Percentiles rank a stretch among this genome's conserved stretches.
Conservation (phyloP, 2,888 invertebrate genomes). For the Drosophila affinis region DNA sequence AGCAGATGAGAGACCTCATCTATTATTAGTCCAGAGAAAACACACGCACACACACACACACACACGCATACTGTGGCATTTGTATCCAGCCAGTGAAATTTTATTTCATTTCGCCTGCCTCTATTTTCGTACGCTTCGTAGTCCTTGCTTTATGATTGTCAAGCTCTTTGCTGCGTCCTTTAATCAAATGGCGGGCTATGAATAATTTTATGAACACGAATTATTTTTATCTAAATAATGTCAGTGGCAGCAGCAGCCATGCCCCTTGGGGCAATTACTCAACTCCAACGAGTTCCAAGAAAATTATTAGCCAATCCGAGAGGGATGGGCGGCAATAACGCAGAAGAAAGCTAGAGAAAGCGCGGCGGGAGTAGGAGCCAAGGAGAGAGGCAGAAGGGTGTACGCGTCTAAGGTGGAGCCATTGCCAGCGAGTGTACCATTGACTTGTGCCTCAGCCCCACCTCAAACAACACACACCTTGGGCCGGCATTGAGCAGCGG, state of each 20-base stretch:
- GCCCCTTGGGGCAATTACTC: conserved; percentile 37
- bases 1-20: conserved; percentile 19
- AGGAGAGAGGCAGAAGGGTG: not conserved
- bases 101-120: not conserved
- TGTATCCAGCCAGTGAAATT: not conserved
- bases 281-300: conserved; percentile 44
- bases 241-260: conserved; percentile 5
- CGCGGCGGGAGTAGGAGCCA: not conserved
- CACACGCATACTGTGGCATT: not conserved
- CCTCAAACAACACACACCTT: not conserved
- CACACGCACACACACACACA: not conserved
- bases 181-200: conserved; percentile 47
- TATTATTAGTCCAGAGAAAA: conserved; percentile 11
- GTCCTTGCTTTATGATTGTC: not conserved
- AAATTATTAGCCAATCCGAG: conserved; percentile 36
- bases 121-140: not conserved
- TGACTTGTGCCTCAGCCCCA: not conserved
- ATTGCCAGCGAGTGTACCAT: too few species aligned
- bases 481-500: too few species aligned
- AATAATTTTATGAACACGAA: conserved; percentile 41
- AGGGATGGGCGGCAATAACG: conserved; percentile 11
- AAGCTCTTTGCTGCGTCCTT: conserved; percentile 19
- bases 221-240: conserved; percentile 44
- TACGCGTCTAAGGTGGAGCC: not conserved
- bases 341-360: not conserved